phyloP scores from a whole-genome alignment of 2,888 invertebrate species.

The Aromia moschata region DNA sequence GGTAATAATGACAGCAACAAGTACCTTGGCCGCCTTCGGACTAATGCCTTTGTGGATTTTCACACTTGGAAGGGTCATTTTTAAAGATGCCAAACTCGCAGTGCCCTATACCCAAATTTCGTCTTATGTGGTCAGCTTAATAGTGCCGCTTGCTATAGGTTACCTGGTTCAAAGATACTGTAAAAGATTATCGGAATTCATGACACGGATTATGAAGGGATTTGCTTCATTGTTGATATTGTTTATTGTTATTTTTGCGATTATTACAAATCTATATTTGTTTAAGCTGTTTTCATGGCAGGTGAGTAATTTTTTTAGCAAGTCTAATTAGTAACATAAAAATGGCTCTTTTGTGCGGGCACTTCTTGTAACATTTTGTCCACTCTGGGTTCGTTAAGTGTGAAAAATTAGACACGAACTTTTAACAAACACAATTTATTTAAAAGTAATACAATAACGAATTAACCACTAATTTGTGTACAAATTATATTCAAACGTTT shows the following conservation, averaged over 20 bases:
- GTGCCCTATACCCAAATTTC: constrained; percentile 84
- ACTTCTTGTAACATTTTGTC: too few species aligned
- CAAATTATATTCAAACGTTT: too few species aligned
- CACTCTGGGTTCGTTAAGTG: too few species aligned
- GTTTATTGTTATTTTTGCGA: constrained; percentile 87
- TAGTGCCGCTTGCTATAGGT: constrained; percentile 82
- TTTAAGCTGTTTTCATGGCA: constrained; percentile 89
- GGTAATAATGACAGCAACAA: constrained; percentile 89
- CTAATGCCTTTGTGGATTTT: constrained; percentile 94
- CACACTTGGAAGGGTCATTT: constrained; percentile 73
- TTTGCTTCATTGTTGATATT: constrained; percentile 81
- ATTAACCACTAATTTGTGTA: too few species aligned
- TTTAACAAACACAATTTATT: too few species aligned
- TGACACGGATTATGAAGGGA: constrained; percentile 85
- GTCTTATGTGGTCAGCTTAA: constrained; percentile 76
- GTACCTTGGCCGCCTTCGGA: constrained; percentile 87
- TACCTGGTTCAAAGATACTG: constrained; percentile 71
- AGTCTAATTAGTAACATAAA: too few species aligned
- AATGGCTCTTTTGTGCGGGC: too few species aligned
- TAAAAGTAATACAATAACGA: too few species aligned
- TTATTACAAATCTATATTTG: constrained; percentile 88
- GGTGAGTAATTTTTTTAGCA: constrained; percentile 70
- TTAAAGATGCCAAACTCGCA: constrained; percentile 70
- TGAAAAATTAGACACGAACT: too few species aligned
- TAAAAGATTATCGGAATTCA: constrained; percentile 73